phyloP scores from a whole-genome alignment of 2,113 vertebrate genomes.

The Cromileptes altivelis region DNA sequence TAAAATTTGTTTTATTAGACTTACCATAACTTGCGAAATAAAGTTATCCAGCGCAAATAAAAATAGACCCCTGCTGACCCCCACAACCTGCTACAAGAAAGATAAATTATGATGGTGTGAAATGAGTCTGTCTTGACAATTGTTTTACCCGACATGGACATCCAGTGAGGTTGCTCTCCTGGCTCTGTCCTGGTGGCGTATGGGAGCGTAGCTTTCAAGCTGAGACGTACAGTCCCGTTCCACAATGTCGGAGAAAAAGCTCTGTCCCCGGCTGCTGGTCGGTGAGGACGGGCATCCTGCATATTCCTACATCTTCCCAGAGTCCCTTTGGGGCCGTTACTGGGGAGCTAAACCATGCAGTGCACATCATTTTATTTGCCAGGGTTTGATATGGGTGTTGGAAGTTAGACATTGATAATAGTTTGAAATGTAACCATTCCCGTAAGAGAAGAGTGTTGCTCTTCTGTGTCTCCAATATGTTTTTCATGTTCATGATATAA shows the following conservation, averaged over 20 bases:
- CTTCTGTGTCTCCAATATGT: background rate
- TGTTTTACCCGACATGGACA: conserved; percentile 58
- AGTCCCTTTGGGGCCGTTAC: conserved; percentile 67
- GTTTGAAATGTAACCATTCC: background rate
- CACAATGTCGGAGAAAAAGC: conserved; percentile 79
- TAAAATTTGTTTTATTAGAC: background rate
- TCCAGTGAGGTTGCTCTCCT: conserved; percentile 76
- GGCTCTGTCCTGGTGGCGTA: conserved; percentile 87
- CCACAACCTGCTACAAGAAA: no score
- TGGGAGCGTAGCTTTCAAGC: conserved; percentile 78
- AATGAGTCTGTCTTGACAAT: background rate
- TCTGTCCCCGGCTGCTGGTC: conserved; percentile 72
- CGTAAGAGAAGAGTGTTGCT: background rate
- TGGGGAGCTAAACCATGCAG: conserved; percentile 84
- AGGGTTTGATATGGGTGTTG: background rate
- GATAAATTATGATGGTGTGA: no score
- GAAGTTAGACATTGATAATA: no score
- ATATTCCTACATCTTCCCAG: conserved; percentile 82
- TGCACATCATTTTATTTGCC: conserved; percentile 48
- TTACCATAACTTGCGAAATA: background rate
- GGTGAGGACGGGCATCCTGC: conserved; percentile 76
- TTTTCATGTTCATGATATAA: background rate
- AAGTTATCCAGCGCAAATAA: background rate
- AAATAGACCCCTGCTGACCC: background rate
- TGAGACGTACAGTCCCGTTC: conserved; percentile 81